Percentiles rank a stretch among this genome's conserved stretches.
These are phyloP conservation scores for Engystomops pustulosus DNA, from an alignment of 2,113 vertebrate species.

Conservation along the genomic window DNA sequence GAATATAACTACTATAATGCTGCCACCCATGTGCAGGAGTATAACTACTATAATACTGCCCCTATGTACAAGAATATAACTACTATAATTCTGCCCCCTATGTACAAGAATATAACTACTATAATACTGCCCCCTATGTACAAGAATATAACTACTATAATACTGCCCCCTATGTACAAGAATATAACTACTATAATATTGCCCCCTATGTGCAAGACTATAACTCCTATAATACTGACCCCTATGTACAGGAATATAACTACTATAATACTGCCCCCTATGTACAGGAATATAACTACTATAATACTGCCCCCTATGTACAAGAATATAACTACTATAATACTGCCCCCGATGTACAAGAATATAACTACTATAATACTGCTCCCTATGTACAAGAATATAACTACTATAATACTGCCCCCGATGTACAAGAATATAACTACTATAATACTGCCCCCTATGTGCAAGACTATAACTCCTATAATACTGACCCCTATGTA, in stretches of 20 bases:
- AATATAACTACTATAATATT: no score
- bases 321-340: constrained; percentile 7
- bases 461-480: no score
- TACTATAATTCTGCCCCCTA: not conserved
- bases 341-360: not conserved
- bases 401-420: not conserved
- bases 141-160: constrained; percentile 2
- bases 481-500: no score
- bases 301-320: no score
- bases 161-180: no score
- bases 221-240: no score
- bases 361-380: constrained; percentile 19
- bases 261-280: not conserved
- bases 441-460: constrained; percentile 1
- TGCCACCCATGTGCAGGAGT: no score
- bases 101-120: not conserved
- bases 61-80: constrained; percentile 7
- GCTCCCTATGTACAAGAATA: not conserved
- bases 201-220: no score
- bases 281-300: not conserved
- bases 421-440: not conserved
- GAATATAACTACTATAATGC: constrained; percentile 28
- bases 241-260: not conserved
- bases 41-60: constrained; percentile 6
- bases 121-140: not conserved